Base-by-base conservation (phyloP, 2,797 vertebrate species). In the Acrossocheilus fasciatus region DNA sequence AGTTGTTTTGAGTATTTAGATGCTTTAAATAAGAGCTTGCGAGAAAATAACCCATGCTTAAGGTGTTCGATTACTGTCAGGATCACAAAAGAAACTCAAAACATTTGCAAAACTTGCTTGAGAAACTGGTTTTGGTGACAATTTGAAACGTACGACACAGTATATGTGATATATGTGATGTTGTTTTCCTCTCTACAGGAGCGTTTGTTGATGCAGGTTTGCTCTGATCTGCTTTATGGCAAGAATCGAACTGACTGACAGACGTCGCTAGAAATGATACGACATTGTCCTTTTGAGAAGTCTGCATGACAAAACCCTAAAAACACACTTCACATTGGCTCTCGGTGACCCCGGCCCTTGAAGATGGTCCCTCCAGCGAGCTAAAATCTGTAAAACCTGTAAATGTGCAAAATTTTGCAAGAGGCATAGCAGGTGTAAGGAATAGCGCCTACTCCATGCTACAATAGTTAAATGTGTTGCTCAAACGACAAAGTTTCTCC, bases 381-480 rank as follows among this genome's bases (percentile, higher is more conserved):
- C 59, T 81, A 80, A 81, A 90, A 90, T 80, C 80, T 30, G 30
- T 30, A 30, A 30, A 73, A 87, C 88, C 89, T 30, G 73, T 90
- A 85, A 84, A 89, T 94, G 95, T 95, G 95, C 93, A 96, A 96
- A 95, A 88, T 94, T 86, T 90, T 91, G 94, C 93, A 92, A 93
- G 94, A 95, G 94, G 94, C 93, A 93, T 91, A 92, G 92, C 88
- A 92, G 92, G 93, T 92, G 90, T 87, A 85, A 90, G 87, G 88
- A 91, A 90, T 86, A 88, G 43, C 89, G 89, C 89, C 88, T 85
- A 75, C 39, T 59, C 39, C 74, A 91, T 85, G 94, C 92, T 94
- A 94, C 92, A 93, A 88, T 75, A 23, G 59, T 12, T 76, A 41
- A 36, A 70, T 18, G 12, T n/a, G 79, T 70, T 62, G 11, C 54